Conservation (phyloP, 2,888 invertebrate genomes). For the Gerris lacustris region DNA sequence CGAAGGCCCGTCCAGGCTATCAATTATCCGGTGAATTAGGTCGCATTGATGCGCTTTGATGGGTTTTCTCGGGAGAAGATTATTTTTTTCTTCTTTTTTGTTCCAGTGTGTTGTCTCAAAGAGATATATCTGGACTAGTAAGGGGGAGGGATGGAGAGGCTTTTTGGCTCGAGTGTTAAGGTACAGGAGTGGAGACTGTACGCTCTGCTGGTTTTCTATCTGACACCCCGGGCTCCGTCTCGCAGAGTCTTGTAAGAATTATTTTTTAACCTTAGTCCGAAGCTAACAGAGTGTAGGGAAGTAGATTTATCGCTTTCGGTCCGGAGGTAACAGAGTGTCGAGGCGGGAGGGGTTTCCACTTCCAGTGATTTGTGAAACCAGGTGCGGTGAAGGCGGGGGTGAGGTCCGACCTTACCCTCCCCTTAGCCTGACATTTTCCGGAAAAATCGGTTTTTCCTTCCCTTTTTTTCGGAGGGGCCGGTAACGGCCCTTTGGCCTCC, state of each 20-base stretch:
- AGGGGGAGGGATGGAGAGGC: too few relatives aligned
- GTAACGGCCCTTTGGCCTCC: not conserved
- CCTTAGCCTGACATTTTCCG: not conserved
- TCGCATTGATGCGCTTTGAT: too few relatives aligned
- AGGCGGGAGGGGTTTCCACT: not conserved
- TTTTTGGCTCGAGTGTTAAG: too few relatives aligned
- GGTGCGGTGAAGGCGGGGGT: not conserved
- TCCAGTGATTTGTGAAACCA: slow-evolving; percentile 5
- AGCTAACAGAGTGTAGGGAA: not conserved
- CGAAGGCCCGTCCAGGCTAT: too few relatives aligned
- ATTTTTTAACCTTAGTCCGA: not conserved
- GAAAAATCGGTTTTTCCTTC: not conserved
- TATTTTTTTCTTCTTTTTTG: too few relatives aligned
- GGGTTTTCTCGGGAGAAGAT: too few relatives aligned
- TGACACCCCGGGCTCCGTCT: not conserved
- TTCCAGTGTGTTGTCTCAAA: too few relatives aligned
- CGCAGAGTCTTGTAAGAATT: not conserved
- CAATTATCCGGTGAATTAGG: too few relatives aligned
- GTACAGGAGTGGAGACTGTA: too few relatives aligned
- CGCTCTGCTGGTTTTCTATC: not conserved
- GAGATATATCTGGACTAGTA: too few relatives aligned
- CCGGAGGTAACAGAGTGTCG: not conserved
- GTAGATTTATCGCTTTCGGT: not conserved
- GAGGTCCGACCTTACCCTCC: not conserved
- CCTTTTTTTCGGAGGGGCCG: not conserved